Evolutionary conservation across 2,888 invertebrate species (phyloP), one percentile per base, ranked within the genome.

Genomic region (Lasioglossum oenotherae): DNA sequence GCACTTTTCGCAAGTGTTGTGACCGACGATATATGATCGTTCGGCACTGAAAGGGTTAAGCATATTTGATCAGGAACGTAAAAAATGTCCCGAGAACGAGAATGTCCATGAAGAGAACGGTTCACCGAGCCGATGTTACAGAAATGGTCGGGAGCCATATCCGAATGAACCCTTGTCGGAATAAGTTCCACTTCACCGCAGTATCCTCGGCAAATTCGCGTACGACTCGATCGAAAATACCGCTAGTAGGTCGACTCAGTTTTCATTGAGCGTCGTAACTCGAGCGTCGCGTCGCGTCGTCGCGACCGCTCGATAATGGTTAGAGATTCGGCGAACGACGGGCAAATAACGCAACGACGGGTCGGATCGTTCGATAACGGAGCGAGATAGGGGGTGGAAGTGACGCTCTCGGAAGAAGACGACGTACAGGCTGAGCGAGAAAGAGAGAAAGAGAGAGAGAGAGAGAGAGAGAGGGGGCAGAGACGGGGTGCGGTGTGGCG

Each of bases 351-450:
- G 19, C 57, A 38, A 19, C 64, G 73, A 53, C 35, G 23, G 38
- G 44, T 41, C 64, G 74, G 75, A 71, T 71, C 77, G 85, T 82
- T 85, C 81, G 88, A 87, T 84, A 73, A 60, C 67, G 78, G 35
- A 49, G 23, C 77, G 77, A 75, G 76, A 82, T 49, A 75, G 38
- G 69, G 46, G 78, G 35, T 23, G 76, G 71, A 31, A 41, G 64
- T 31, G 27, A 41, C 16, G 49, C 31, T 23, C 27, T 23, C 27
- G 16, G 31, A 74, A 57, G 23, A 72, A n/a, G 60, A 46, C 19
- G 53, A n/a, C 12, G 12, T 57, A 57, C 23, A 23, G 2, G 53
- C 2, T 23, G 53, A 2, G 49, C 2, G 49, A 19, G 3, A 10
- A 4, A 27, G 3, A 57, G 5, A n/a, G 31, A 2, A 16, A 31